phyloP scores from a whole-genome alignment of 1,140 invertebrate species.

The Holotrichia oblita region DNA sequence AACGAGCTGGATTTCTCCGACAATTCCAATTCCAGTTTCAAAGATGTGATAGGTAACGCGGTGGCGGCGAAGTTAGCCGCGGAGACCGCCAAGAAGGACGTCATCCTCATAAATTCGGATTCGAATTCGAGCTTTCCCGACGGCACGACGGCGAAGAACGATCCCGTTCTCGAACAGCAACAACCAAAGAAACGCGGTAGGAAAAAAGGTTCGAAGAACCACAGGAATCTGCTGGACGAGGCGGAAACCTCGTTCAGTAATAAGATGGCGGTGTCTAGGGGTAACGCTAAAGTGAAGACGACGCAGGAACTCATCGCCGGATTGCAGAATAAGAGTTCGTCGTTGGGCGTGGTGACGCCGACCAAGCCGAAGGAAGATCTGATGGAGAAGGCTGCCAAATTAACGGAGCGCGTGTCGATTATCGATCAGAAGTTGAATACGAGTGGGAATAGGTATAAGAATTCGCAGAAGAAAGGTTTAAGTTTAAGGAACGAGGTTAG shows the following conservation, averaged over 20 bases:
- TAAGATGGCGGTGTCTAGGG: conserved; percentile 70
- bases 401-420: conserved; percentile 59
- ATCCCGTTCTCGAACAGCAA: conserved; percentile 53
- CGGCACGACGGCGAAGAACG: conserved; percentile 46
- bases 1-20: conserved; percentile 57
- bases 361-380: conserved; percentile 56
- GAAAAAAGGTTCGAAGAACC: conserved; percentile 75
- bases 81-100: conserved; percentile 49
- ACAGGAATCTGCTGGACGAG: conserved; percentile 63
- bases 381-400: conserved; percentile 58
- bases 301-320: conserved; percentile 84
- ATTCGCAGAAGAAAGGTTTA: conserved; percentile 53
- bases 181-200: conserved; percentile 71
- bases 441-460: conserved; percentile 56
- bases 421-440: conserved; percentile 60
- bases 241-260: conserved; percentile 68
- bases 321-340: conserved; percentile 71
- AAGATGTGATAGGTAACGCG: conserved; percentile 52
- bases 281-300: conserved; percentile 82
- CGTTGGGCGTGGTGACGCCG: conserved; percentile 31
- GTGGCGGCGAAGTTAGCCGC: not conserved
- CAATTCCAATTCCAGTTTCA: conserved; percentile 60
- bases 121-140: conserved; percentile 60
- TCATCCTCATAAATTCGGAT: conserved; percentile 59
- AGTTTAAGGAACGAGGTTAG: not conserved